Conservation (phyloP, 2,797 vertebrate genomes). For the Capromys pilorides region DNA sequence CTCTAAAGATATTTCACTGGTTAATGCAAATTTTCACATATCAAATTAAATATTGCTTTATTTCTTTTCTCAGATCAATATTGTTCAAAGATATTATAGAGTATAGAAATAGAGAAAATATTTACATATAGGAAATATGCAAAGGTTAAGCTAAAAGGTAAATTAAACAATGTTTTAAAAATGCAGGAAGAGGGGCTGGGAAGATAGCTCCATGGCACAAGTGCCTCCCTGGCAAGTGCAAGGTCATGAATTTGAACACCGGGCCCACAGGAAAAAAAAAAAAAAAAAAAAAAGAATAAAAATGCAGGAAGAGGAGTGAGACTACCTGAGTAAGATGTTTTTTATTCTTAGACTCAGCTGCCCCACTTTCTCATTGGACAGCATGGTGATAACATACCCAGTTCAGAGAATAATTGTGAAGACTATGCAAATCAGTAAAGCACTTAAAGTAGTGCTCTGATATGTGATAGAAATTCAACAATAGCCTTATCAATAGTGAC, state of each 20-base stretch:
- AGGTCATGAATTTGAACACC: too few species aligned
- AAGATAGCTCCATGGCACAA: too few species aligned
- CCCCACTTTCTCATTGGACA: not conserved
- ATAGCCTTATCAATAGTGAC: not conserved
- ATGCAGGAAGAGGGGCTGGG: not conserved
- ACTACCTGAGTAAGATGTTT: not conserved
- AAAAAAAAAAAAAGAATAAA: too few species aligned
- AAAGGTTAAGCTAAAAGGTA: not conserved
- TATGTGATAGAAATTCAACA: not conserved
- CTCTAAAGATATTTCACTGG: not conserved
- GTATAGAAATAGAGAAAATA: not conserved
- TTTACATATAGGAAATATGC: not conserved
- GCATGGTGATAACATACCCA: not conserved
- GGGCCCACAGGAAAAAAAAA: too few species aligned
- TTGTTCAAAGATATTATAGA: not conserved
- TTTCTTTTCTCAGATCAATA: not conserved
- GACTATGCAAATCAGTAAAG: not conserved
- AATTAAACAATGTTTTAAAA: slow-evolving; percentile 20
- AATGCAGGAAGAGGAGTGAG: not conserved
- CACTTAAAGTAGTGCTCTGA: not conserved
- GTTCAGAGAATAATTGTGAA: not conserved
- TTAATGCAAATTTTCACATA: not conserved
- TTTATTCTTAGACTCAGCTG: not conserved
- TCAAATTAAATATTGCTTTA: not conserved
- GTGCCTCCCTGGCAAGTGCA: too few species aligned